Conservation (phyloP, 2,113 vertebrate species). For the Aptenodytes forsteri region DNA sequence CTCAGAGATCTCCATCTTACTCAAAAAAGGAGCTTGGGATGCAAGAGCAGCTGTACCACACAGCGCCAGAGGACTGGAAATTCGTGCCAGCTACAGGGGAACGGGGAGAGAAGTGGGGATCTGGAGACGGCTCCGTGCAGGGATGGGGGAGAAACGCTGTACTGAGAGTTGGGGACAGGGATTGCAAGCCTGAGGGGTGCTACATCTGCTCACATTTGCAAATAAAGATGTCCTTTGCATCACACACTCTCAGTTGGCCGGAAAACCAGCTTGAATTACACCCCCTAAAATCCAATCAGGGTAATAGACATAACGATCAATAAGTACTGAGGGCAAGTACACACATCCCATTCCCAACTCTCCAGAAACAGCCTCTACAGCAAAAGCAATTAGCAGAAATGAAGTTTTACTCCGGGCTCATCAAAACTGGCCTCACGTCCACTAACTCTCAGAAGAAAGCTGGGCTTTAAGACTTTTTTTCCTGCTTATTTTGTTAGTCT, state of each 20-base stretch:
- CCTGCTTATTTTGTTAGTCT: background rate
- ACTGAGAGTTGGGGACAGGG: background rate
- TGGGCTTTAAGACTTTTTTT: background rate
- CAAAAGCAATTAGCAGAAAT: background rate
- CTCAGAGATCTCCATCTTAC: background rate
- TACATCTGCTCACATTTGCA: background rate
- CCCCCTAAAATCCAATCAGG: background rate
- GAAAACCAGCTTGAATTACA: background rate
- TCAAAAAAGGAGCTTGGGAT: background rate
- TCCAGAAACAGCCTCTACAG: background rate
- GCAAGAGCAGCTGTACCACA: background rate
- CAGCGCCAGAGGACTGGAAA: background rate
- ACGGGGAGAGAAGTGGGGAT: background rate
- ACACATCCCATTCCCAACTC: background rate
- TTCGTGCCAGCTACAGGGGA: background rate
- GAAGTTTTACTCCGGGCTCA: background rate
- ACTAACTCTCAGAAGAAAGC: background rate
- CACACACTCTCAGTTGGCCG: background rate
- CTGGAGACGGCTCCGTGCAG: rapidly evolving
- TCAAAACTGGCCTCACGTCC: background rate
- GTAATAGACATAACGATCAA: background rate
- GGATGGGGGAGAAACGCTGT: rapidly evolving
- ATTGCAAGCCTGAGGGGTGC: background rate
- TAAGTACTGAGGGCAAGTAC: background rate
- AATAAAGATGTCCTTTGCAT: background rate